Percentiles rank a stretch among this genome's conserved stretches.
These are phyloP conservation scores for Dendrophyllia cribrosa DNA, from an alignment of 64 coral and sea anemone species.

Conservation along the genomic window DNA sequence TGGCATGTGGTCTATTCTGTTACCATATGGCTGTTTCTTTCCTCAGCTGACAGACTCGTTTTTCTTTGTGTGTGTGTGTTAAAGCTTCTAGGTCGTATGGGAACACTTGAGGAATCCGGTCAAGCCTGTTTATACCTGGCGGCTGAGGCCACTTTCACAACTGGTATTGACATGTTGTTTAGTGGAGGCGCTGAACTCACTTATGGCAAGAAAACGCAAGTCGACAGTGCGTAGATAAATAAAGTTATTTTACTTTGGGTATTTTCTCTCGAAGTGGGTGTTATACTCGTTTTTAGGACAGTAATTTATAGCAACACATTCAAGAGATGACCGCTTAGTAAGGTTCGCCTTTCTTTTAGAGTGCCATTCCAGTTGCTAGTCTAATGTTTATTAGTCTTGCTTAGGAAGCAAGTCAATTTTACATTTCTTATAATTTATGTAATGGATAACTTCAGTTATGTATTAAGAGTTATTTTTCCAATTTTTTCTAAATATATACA, in stretches of 20 bases:
- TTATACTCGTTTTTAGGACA: too few species aligned
- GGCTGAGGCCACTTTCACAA: conserved; percentile 91
- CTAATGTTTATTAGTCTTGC: too few species aligned
- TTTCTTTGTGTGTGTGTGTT: neutral
- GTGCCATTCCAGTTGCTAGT: too few species aligned
- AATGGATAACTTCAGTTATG: too few species aligned
- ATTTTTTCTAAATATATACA: too few species aligned
- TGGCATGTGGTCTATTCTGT: neutral
- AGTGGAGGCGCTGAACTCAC: conserved; percentile 91
- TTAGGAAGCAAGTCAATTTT: too few species aligned
- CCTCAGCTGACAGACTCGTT: neutral
- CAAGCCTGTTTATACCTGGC: conserved; percentile 92
- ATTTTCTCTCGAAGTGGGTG: too few species aligned
- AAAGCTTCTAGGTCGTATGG: conserved; percentile 92
- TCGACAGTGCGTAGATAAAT: conserved; percentile 28
- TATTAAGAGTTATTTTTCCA: too few species aligned
- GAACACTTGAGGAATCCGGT: conserved; percentile 89
- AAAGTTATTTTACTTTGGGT: neutral
- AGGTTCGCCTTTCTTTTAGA: too few species aligned
- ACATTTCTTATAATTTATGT: too few species aligned
- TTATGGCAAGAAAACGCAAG: conserved; percentile 90
- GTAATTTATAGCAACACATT: too few species aligned
- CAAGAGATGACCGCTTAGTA: too few species aligned
- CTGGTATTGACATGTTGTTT: conserved; percentile 82
- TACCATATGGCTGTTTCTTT: neutral